A percentile compares a stretch with the other conserved stretches of the same genome.
phyloP scores from a whole-genome alignment of 2,113 vertebrate species.

The Halichoerus grypus region DNA sequence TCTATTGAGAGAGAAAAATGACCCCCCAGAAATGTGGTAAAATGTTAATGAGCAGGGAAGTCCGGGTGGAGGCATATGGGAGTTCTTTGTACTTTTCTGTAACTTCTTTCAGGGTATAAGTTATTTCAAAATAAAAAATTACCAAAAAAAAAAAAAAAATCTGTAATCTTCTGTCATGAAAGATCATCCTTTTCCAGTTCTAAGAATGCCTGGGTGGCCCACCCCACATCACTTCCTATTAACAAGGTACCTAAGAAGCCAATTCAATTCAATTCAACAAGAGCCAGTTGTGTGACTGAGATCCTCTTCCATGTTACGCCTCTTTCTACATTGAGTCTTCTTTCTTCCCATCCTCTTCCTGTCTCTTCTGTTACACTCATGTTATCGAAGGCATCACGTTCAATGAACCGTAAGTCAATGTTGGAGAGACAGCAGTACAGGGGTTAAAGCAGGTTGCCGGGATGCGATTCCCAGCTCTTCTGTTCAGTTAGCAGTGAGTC shows the following conservation, averaged over 20 bases:
- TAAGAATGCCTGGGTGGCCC: background rate
- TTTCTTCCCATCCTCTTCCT: background rate
- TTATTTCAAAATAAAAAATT: conserved; percentile 46
- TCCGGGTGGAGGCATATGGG: background rate
- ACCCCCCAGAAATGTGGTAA: background rate
- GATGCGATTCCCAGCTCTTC: background rate
- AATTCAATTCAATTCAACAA: background rate
- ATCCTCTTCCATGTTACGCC: background rate
- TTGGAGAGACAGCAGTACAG: background rate
- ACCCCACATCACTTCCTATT: background rate
- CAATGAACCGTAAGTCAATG: background rate
- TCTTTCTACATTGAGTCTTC: background rate
- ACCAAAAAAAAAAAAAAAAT: background rate
- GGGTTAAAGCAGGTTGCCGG: background rate
- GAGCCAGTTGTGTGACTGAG: background rate
- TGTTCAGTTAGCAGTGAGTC: background rate
- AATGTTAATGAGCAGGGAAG: background rate
- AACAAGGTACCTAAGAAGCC: background rate
- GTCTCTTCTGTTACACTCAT: background rate
- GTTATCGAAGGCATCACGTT: background rate
- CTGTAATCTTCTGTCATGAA: background rate
- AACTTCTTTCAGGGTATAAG: conserved; percentile 9
- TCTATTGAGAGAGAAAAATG: background rate
- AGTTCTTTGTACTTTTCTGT: background rate
- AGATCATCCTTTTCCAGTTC: background rate